These are phyloP conservation scores for Atherix ibis DNA, from an alignment of 2,888 invertebrate genomes.

Conservation along the genomic window DNA sequence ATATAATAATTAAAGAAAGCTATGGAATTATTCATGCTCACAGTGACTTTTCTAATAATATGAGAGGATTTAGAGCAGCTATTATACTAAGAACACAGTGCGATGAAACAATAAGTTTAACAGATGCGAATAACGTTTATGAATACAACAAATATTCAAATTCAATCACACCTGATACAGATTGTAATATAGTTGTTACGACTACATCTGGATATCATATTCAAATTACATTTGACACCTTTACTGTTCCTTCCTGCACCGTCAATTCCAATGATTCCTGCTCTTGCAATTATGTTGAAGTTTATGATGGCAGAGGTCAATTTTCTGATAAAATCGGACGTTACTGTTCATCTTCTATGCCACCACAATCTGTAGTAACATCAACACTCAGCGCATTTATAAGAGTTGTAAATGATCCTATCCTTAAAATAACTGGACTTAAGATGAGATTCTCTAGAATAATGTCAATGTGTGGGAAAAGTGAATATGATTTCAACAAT, in stretches of 20 bases:
- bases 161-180: slow-evolving; percentile 33
- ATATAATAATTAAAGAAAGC: slow-evolving; percentile 38
- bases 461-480: too few species aligned
- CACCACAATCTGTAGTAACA: too few species aligned
- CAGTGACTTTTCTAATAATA: slow-evolving; percentile 29
- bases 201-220: slow-evolving; percentile 42
- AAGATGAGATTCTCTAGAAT: too few species aligned
- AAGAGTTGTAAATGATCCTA: too few species aligned
- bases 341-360: slow-evolving; percentile 36
- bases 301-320: slow-evolving; percentile 54
- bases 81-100: slow-evolving; percentile 47
- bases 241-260: slow-evolving; percentile 36
- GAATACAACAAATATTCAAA: slow-evolving; percentile 13
- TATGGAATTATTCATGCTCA: slow-evolving; percentile 38
- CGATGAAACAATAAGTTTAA: slow-evolving; percentile 47
- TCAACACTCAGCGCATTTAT: too few species aligned
- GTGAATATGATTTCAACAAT: too few species aligned
- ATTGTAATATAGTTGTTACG: slow-evolving; percentile 55
- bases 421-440: too few species aligned
- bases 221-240: slow-evolving; percentile 37
- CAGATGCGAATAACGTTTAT: slow-evolving; percentile 20
- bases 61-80: slow-evolving; percentile 38
- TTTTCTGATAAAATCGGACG: slow-evolving; percentile 46
- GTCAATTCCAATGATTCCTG: slow-evolving; percentile 36
- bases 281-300: slow-evolving; percentile 54